Percentiles rank a stretch among this genome's conserved stretches.
These are phyloP conservation scores for Eupithecia insigniata DNA, from an alignment of 2,888 invertebrate species.

Conservation along the genomic window DNA sequence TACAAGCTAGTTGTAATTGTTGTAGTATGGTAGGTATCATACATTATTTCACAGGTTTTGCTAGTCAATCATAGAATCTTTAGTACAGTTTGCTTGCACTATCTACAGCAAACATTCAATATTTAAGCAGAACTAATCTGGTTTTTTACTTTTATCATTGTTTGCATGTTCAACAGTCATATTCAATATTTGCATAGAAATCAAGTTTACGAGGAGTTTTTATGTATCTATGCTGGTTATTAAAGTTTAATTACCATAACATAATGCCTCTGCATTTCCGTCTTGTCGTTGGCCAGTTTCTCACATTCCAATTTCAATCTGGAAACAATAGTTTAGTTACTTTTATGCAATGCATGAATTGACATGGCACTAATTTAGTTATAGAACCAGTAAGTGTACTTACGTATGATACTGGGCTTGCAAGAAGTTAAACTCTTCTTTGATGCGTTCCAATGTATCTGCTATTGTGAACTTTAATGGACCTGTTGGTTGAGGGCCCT, in stretches of 20 bases:
- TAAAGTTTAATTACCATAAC: constrained; percentile 91
- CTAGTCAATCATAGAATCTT: constrained; percentile 35
- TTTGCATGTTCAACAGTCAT: constrained; percentile 47
- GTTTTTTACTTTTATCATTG: constrained; percentile 48
- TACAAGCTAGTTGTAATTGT: no score
- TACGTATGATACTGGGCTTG: constrained; percentile 98
- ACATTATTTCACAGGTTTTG: constrained; percentile 31
- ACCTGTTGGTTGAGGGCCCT: constrained; percentile 94
- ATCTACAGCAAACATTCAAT: constrained; percentile 50
- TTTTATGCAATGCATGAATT: constrained; percentile 19
- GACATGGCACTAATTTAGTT: constrained; percentile 10
- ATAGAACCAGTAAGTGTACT: constrained; percentile 69
- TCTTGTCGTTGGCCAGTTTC: constrained; percentile 98
- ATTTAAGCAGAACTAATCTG: constrained; percentile 50
- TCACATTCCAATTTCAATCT: constrained; percentile 99
- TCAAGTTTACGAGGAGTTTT: constrained; percentile 47
- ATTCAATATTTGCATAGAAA: constrained; percentile 51
- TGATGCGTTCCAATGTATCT: constrained; percentile 96
- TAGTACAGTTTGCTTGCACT: constrained; percentile 33
- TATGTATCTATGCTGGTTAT: constrained; percentile 43
- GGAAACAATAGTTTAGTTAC: constrained; percentile 58
- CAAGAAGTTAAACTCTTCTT: constrained; percentile 97
- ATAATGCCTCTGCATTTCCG: constrained; percentile 99
- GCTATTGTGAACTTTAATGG: constrained; percentile 96
- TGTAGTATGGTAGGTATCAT: constrained; percentile 10